Base-by-base conservation (phyloP, 2,113 vertebrate species). In the Alouatta palliata region DNA sequence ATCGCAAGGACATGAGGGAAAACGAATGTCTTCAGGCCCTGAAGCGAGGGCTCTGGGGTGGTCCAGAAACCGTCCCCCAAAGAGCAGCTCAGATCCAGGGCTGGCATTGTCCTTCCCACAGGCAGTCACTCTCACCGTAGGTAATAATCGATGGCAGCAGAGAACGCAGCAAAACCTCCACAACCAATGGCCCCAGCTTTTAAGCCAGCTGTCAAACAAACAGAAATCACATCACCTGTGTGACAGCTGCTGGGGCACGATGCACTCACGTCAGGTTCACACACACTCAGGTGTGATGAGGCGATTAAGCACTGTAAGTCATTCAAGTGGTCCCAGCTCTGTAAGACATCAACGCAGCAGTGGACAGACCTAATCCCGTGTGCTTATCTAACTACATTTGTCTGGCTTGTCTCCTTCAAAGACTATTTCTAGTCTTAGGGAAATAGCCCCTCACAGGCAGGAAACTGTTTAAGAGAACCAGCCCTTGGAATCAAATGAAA, bases 141-240 rank as follows among this genome's bases (percentile, higher is more conserved):
- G 92, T 99, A 99, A 97, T 99, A 99, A 97, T 99, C 99, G 0
- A 99, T 99, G 0, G 99, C 99, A 3, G 99, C 99, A 1, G 99
- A 99, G 97, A 99, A 99, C 1, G 99, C 99, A 11, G 99, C 99
- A 56, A 99, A 99, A 30, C 99, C 99, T 71, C 99, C 99, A 77
- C 99, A 99, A 92, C 99, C 99, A 7, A 99, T 98, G 80, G 98
- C 98, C 3, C 99, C 99, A 0, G 99, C 99, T 98, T 99, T 99
- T 68, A 99, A 75, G 6, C 99, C 99, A 94, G 99, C 99, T 99
- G 98, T 90, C 98, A 97, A 11, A 80, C 49, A 98, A 97, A 79
- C 47, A 92, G 35, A 27, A 73, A 40, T 11, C 47, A 35, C 10
- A 20, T 81, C 49, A 94, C 79, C 27, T 19, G n/a, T 9, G 47